Evolutionary conservation across 1,140 invertebrate species (phyloP).

Genomic region (Homalodisca vitripennis): DNA sequence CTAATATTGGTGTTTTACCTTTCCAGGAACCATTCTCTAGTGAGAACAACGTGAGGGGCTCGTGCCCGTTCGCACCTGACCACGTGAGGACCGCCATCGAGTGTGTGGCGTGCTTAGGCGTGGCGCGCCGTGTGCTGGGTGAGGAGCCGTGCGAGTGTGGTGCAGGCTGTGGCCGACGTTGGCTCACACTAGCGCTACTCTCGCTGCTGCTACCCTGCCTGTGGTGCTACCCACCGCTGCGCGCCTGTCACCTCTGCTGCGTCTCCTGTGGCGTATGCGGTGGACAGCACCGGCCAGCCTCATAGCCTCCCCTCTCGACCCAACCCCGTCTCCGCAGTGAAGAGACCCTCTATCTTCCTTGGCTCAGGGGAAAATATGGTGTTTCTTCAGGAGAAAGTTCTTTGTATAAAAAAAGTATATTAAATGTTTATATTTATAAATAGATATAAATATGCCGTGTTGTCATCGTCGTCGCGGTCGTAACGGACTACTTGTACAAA

Average conservation of each 20-base stretch:
- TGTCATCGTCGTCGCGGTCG: too few relatives aligned
- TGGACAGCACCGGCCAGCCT: conserved; percentile 72
- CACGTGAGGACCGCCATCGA: conserved; percentile 77
- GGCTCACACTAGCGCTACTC: conserved; percentile 82
- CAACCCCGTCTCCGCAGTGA: conserved; percentile 42
- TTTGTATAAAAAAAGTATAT: conserved; percentile 14
- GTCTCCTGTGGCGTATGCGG: conserved; percentile 76
- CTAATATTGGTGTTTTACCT: background rate
- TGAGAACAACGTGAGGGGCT: conserved; percentile 76
- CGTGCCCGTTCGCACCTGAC: conserved; percentile 88
- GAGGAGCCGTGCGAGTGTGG: conserved; percentile 78
- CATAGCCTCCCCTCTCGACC: conserved; percentile 49
- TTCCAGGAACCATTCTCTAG: conserved; percentile 63
- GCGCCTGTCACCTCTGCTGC: conserved; percentile 80
- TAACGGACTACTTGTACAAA: background rate
- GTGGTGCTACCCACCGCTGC: conserved; percentile 87
- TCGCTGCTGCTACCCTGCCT: conserved; percentile 89
- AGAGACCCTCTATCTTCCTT: conserved; percentile 5
- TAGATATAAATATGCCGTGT: conserved; percentile 4
- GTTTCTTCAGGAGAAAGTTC: background rate
- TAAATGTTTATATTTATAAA: conserved; percentile 32
- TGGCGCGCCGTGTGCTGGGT: conserved; percentile 86
- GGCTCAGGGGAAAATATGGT: conserved; percentile 20
- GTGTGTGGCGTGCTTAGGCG: conserved; percentile 77
- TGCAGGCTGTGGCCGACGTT: conserved; percentile 58